Percentiles rank a stretch among this genome's conserved stretches.
Evolutionary conservation across 2,888 invertebrate species (phyloP).

Genomic region (Augiades crinisus): DNA sequence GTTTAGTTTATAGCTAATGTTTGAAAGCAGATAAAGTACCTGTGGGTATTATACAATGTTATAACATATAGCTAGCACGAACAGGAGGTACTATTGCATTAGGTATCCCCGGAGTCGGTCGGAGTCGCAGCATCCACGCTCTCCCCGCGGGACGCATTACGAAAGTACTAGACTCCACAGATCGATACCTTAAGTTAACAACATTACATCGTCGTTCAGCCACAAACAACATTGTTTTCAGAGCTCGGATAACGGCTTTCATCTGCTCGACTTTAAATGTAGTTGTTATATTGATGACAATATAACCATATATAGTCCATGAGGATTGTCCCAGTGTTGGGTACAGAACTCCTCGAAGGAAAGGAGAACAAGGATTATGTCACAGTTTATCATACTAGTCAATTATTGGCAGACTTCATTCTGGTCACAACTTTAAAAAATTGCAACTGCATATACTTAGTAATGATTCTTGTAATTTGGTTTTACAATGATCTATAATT

Average conservation of each 20-base stretch:
- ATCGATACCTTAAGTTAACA: slow-evolving; percentile 70
- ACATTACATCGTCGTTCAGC: slow-evolving; percentile 58
- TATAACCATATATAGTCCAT: too few species aligned
- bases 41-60: slow-evolving; percentile 23
- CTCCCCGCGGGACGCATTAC: slow-evolving; percentile 73
- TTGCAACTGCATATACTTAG: too few species aligned
- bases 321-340: too few species aligned
- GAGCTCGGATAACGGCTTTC: not conserved
- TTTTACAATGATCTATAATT: too few species aligned
- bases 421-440: too few species aligned
- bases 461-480: too few species aligned
- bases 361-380: too few species aligned
- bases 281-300: too few species aligned
- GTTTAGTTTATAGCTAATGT: slow-evolving; percentile 18
- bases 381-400: too few species aligned
- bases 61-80: slow-evolving; percentile 14
- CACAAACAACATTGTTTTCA: slow-evolving; percentile 45
- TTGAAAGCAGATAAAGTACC: slow-evolving; percentile 20
- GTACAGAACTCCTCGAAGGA: too few species aligned
- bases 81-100: slow-evolving; percentile 70
- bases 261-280: not conserved
- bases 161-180: slow-evolving; percentile 70
- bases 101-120: slow-evolving; percentile 61
- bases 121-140: slow-evolving; percentile 68
- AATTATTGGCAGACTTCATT: too few species aligned